These are phyloP conservation scores for Adelosebastes latens DNA, from an alignment of 2,797 vertebrate genomes.

Conservation along the genomic window DNA sequence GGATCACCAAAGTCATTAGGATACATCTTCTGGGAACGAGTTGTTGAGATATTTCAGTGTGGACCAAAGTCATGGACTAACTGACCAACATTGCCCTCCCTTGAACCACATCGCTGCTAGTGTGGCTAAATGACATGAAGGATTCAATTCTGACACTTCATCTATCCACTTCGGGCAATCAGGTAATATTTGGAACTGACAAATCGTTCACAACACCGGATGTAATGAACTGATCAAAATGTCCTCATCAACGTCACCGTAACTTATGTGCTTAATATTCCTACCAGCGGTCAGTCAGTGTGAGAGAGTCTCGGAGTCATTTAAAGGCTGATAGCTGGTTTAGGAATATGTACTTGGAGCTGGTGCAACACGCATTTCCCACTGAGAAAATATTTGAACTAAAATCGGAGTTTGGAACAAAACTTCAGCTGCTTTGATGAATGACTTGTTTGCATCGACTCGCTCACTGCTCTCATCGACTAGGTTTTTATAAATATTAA, in stretches of 20 bases:
- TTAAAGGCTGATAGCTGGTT: background rate
- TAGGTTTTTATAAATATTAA: slow-evolving; percentile 55
- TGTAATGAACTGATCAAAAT: background rate
- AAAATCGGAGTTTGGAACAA: slow-evolving; percentile 4
- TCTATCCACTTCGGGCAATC: background rate
- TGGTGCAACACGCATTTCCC: background rate
- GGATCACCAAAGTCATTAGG: too few relatives aligned
- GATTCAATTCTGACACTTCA: background rate
- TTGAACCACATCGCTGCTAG: background rate
- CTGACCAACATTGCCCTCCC: background rate
- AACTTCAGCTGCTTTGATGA: slow-evolving; percentile 44
- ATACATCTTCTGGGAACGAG: too few relatives aligned
- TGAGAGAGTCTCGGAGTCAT: background rate
- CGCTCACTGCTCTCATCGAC: slow-evolving; percentile 16
- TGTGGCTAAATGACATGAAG: background rate
- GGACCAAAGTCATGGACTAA: background rate
- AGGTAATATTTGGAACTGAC: background rate
- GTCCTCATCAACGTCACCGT: background rate
- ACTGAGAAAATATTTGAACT: slow-evolving; percentile 1
- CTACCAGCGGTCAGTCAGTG: background rate
- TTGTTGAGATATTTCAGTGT: background rate
- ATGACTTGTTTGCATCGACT: slow-evolving; percentile 28
- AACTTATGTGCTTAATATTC: background rate
- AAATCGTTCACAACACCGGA: background rate
- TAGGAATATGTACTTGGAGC: background rate